Evolutionary conservation across 2,113 vertebrate genomes (phyloP).

Genomic region (Panthera leo): DNA sequence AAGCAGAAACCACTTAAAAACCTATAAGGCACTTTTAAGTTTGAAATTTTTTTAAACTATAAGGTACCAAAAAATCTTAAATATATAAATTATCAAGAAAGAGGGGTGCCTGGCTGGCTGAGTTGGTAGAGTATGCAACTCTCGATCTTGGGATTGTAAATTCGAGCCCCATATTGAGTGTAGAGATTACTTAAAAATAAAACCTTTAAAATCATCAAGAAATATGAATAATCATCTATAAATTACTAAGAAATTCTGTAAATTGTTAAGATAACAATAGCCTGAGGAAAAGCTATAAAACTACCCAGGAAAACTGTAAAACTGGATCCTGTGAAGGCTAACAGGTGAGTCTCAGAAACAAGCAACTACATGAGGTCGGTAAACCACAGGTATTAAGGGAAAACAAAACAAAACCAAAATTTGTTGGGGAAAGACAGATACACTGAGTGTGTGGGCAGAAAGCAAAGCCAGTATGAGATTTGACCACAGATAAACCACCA

Average conservation of each 20-base stretch:
- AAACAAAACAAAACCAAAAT: background rate
- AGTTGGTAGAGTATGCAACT: background rate
- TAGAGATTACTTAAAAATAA: background rate
- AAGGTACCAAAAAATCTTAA: background rate
- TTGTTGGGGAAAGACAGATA: background rate
- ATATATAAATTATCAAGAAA: background rate
- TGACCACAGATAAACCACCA: background rate
- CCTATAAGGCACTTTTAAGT: background rate
- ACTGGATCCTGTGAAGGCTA: background rate
- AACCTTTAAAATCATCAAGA: background rate
- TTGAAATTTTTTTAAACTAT: background rate
- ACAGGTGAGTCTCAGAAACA: background rate
- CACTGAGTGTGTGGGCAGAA: background rate
- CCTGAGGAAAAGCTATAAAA: background rate
- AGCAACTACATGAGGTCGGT: background rate
- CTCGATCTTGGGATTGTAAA: background rate
- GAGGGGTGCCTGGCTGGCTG: background rate
- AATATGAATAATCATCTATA: background rate
- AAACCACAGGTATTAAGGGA: background rate
- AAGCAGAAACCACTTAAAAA: background rate
- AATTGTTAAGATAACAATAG: background rate
- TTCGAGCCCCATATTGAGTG: background rate
- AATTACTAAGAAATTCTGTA: conserved; percentile 7
- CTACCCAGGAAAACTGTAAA: background rate
- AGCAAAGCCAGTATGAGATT: background rate